These are phyloP conservation scores for Pimpla rufipes DNA, from an alignment of 2,888 invertebrate species.

Conservation along the genomic window DNA sequence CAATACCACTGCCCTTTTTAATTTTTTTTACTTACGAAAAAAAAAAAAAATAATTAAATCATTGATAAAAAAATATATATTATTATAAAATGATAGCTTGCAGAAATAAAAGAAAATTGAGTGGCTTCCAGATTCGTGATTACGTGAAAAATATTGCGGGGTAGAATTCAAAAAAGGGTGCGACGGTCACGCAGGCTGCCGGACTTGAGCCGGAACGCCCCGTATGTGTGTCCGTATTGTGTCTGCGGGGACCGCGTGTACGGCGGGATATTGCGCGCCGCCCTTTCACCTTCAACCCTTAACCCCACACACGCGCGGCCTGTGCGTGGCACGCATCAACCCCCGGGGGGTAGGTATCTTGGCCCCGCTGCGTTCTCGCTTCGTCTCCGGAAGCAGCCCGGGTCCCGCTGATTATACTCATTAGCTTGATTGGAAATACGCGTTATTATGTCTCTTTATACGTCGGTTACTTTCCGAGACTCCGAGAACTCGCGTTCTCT, in stretches of 20 bases:
- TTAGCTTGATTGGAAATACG: slow-evolving; percentile 80
- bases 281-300: slow-evolving; percentile 69
- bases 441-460: slow-evolving; percentile 71
- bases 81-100: too few species aligned
- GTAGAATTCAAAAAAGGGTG: too few species aligned
- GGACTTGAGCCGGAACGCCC: too few species aligned
- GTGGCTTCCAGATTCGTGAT: too few species aligned
- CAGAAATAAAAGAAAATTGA: too few species aligned
- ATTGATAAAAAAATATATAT: too few species aligned
- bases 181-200: too few species aligned
- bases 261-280: slow-evolving; percentile 9
- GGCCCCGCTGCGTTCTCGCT: slow-evolving; percentile 16
- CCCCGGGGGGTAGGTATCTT: slow-evolving; percentile 9
- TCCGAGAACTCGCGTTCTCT: slow-evolving; percentile 51
- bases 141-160: too few species aligned
- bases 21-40: too few species aligned
- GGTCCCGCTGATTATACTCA: slow-evolving; percentile 77
- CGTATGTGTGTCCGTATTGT: background rate
- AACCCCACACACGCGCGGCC: slow-evolving; percentile 40
- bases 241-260: background rate
- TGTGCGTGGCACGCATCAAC: slow-evolving; percentile 23
- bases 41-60: too few species aligned
- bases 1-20: too few species aligned
- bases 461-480: slow-evolving; percentile 45
- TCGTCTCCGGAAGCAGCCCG: slow-evolving; percentile 48